Evolutionary conservation across 2,113 vertebrate species (phyloP), one percentile per base, ranked within the genome.

Genomic region (Elaphurus davidianus): DNA sequence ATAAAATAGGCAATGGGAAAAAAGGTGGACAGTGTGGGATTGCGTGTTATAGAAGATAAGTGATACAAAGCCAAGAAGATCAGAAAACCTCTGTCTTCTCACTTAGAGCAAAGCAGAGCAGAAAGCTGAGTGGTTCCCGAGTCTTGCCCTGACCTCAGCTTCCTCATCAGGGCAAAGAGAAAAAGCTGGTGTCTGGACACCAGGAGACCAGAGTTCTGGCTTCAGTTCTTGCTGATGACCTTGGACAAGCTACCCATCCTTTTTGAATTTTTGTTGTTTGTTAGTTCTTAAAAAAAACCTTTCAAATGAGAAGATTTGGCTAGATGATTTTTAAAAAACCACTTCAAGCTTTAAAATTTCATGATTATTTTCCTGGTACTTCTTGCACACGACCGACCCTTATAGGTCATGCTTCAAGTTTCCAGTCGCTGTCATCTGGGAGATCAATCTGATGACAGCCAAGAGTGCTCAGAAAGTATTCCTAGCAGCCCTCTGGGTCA

Each of bases 371-470:
- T 90, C 67, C 9, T 55, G 19, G 33, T 55, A 85, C 45, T 95
- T 95, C 45, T 55, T 52, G 45, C 47, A 23, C 83, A 84, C 16
- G 60, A 50, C 50, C 76, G 5, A 96, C 83, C 40, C 97, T 95
- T 16, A 12, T 0, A 93, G 93, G 50, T 16, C 23, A 40, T 55
- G 91, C 87, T 52, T 71, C 64, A 92, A 79, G 98, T 88, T 98
- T 96, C 95, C 52, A 82, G 82, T 4, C 6, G n/a, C 91, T 83
- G 83, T 86, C 50, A 92, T 57, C 85, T 17, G 86, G 89, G 90
- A 96, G 74, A 98, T 97, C 89, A 94, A 91, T 96, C 50, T 81
- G 95, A 93, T 50, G 76, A 40, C 52, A 84, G 86, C 62, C 0
- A 1, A 50, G 33, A 91, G 71, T 36, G 76, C 21, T 87, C 47